These are phyloP conservation scores for Castor canadensis DNA, from an alignment of 2,113 vertebrate genomes.

Conservation along the genomic window DNA sequence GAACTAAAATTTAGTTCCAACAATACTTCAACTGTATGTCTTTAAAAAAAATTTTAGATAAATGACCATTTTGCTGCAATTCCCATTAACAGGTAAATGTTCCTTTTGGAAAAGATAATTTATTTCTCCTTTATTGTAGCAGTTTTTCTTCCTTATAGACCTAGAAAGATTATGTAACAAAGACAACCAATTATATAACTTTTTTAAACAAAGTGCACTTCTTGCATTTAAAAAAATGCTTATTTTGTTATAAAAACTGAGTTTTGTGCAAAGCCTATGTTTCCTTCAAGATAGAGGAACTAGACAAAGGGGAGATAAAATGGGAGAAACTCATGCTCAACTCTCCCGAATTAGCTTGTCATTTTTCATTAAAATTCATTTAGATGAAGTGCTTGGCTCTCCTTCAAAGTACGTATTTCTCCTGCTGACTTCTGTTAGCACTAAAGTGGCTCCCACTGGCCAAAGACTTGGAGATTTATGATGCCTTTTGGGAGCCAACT, in stretches of 20 bases:
- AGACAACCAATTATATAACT: neutral
- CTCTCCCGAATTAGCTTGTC: neutral
- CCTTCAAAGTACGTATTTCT: neutral
- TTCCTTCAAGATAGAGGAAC: neutral
- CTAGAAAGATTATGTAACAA: neutral
- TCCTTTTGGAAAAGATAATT: neutral
- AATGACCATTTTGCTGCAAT: neutral
- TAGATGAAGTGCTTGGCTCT: neutral
- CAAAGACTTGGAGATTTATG: neutral
- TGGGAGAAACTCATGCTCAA: neutral
- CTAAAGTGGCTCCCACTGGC: neutral
- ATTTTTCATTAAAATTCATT: conserved; percentile 37
- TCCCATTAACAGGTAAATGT: neutral
- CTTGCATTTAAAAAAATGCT: neutral
- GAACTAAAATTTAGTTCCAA: neutral
- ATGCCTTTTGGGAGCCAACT: neutral
- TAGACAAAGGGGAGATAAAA: neutral
- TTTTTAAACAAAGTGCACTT: neutral
- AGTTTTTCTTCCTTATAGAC: neutral
- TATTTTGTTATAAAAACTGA: neutral
- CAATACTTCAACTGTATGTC: neutral
- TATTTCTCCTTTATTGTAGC: neutral
- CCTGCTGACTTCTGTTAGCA: neutral
- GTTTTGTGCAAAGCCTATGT: too few species aligned
- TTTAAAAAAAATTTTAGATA: neutral